These are phyloP conservation scores for Neostethus bicornis DNA, from an alignment of 2,797 vertebrate species.

Conservation along the genomic window DNA sequence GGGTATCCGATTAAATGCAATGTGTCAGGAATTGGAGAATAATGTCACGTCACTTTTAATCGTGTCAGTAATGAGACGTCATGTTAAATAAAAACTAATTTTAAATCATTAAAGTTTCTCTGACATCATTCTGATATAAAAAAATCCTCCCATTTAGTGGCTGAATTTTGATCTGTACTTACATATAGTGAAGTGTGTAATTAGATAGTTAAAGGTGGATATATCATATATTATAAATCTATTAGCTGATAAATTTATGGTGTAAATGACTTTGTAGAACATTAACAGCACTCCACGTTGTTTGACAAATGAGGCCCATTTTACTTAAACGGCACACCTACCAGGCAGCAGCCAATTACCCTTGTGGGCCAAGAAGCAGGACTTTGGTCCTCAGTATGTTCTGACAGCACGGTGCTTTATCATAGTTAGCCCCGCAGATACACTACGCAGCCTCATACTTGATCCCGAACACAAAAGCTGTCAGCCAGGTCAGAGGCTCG, in stretches of 20 bases:
- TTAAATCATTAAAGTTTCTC: neutral
- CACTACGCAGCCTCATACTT: conserved; percentile 65
- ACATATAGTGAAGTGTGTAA: conserved; percentile 13
- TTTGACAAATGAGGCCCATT: conserved; percentile 73
- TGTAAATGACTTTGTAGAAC: conserved; percentile 44
- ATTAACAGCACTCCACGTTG: conserved; percentile 28
- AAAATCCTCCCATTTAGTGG: neutral
- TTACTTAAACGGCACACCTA: conserved; percentile 70
- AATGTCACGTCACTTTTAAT: neutral
- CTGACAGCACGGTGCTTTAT: conserved; percentile 69
- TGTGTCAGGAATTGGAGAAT: conserved; percentile 1
- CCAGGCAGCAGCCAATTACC: conserved; percentile 71
- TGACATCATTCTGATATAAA: conserved; percentile 2
- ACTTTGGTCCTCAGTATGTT: conserved; percentile 53
- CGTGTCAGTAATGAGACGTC: neutral
- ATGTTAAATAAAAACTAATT: neutral
- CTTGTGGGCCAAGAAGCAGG: conserved; percentile 46
- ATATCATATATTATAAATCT: conserved; percentile 26
- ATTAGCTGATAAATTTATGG: conserved; percentile 29
- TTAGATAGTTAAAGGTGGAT: conserved; percentile 25
- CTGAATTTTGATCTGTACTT: conserved; percentile 8
- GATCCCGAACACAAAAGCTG: conserved; percentile 71
- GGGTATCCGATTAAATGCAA: neutral
- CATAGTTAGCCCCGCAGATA: conserved; percentile 74
- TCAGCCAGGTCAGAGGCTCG: conserved; percentile 57